Base-by-base conservation (phyloP, 2,113 vertebrate species). In the Triplophysa siluroides region DNA sequence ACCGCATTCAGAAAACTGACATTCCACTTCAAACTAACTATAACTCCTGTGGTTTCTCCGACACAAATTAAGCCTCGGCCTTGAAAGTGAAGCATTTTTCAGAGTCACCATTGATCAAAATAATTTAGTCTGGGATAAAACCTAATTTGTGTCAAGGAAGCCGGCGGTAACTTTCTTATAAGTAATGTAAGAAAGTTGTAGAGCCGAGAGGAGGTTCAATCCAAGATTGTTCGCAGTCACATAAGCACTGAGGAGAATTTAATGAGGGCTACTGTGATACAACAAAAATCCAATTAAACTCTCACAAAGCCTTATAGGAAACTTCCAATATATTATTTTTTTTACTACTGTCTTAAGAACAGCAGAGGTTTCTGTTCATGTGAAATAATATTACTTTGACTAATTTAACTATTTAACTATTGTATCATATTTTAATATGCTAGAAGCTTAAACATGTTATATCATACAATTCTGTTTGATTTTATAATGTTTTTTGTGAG, bases 211-310 rank as follows among this genome's bases (percentile, higher is more conserved):
- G 9, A 56, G 11, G 50, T 72, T 72, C 7, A 72, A 56, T 72
- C 56, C 33, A 61, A 16, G 71, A 74, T 56, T 58, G 11, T 74
- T 21, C 2, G n/a, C 70, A 61, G 54, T 74, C 71, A 74, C 61
- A 74, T 74, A 24, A 61, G 19, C 54, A 23, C 71, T 41, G 54
- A 74, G 33, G 54, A 60, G 33, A 43, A 61, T 74, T 58, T 74
- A 74, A 74, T 61, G 71, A 74, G 69, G n/a, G 54, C 16, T 60
- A 52, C 33, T 60, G 71, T 14, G 33, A 33, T 60, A 33, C 33
- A 26, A 72, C 33, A 72, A 72, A 33, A 73, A 73, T 12, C 54
- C 54, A 60, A 73, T 60, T 73, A 60, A 74, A 61, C 13, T 73
- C 33, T 73, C 12, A 8, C 6, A 4, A n/a, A 11, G 54, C 52